These are phyloP conservation scores for Anomalospiza imberbis DNA, from an alignment of 2,797 vertebrate species.

Conservation along the genomic window DNA sequence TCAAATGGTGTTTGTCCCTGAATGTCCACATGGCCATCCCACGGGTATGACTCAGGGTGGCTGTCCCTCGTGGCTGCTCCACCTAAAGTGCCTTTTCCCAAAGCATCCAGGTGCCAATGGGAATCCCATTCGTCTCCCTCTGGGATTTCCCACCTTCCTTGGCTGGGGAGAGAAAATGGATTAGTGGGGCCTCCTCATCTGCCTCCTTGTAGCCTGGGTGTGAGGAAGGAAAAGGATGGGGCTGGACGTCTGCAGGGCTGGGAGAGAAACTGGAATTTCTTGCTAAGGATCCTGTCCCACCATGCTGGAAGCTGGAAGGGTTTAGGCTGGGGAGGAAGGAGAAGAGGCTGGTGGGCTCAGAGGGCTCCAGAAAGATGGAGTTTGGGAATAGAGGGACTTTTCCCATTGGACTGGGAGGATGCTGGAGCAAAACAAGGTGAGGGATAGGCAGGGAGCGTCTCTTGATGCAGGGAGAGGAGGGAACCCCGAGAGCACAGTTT, in stretches of 20 bases:
- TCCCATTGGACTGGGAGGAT: background rate
- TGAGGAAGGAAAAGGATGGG: background rate
- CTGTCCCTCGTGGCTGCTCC: background rate
- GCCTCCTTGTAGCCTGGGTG: background rate
- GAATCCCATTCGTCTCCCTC: background rate
- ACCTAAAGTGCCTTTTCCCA: background rate
- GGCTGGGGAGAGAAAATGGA: too few species aligned
- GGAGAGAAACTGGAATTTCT: background rate
- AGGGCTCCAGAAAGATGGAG: background rate
- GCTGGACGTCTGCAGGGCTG: background rate
- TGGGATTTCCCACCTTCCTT: background rate
- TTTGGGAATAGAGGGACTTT: background rate
- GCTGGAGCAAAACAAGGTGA: background rate
- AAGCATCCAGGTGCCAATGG: fast-evolving
- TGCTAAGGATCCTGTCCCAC: background rate
- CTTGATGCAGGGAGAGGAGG: background rate
- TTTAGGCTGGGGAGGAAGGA: background rate
- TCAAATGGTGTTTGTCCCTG: background rate
- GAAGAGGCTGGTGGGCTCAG: background rate
- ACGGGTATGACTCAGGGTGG: fast-evolving
- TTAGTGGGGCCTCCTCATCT: background rate
- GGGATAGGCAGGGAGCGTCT: background rate
- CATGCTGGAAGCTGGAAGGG: fast-evolving
- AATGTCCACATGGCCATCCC: background rate
- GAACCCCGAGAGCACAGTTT: background rate